Conservation (phyloP, 37 sponge, comb jelly and placozoan species). For the Dysidea cf. avara region DNA sequence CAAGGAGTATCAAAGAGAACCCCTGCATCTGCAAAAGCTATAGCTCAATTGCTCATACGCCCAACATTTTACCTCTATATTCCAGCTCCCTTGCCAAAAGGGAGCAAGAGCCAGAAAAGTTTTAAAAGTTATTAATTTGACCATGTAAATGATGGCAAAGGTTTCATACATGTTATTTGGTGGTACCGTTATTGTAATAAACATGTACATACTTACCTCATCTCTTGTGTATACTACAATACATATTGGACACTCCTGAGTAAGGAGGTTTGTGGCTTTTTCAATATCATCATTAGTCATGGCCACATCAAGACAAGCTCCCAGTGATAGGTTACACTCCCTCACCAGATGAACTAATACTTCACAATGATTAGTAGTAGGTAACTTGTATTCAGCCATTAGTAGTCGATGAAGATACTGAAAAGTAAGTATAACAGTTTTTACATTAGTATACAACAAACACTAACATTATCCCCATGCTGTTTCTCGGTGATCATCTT, state of each 20-base stretch:
- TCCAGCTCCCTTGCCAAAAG: too few species aligned
- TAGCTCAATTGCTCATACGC: too few species aligned
- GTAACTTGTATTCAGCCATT: slow-evolving; percentile 71
- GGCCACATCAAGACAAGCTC: slow-evolving; percentile 52
- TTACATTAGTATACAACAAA: background rate
- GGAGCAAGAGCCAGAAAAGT: too few species aligned
- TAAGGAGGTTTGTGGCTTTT: slow-evolving; percentile 51
- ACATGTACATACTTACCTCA: slow-evolving; percentile 61
- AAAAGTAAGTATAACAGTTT: background rate
- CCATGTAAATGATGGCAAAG: too few species aligned
- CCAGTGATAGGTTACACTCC: background rate
- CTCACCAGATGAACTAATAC: slow-evolving; percentile 55
- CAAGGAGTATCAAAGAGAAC: too few species aligned
- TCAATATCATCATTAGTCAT: slow-evolving; percentile 42
- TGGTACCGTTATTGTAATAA: too few species aligned
- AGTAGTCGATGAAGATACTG: slow-evolving; percentile 55
- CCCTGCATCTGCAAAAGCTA: too few species aligned
- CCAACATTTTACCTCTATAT: too few species aligned
- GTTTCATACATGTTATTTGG: too few species aligned
- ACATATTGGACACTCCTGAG: slow-evolving; percentile 79
- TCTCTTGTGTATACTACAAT: slow-evolving; percentile 33
- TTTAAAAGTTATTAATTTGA: too few species aligned
- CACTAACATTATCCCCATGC: background rate
- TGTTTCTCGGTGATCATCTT: background rate
- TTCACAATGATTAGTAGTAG: slow-evolving; percentile 27